These are phyloP conservation scores for Stenchaetothrips biformis DNA, from an alignment of 2,888 invertebrate genomes.

Conservation along the genomic window DNA sequence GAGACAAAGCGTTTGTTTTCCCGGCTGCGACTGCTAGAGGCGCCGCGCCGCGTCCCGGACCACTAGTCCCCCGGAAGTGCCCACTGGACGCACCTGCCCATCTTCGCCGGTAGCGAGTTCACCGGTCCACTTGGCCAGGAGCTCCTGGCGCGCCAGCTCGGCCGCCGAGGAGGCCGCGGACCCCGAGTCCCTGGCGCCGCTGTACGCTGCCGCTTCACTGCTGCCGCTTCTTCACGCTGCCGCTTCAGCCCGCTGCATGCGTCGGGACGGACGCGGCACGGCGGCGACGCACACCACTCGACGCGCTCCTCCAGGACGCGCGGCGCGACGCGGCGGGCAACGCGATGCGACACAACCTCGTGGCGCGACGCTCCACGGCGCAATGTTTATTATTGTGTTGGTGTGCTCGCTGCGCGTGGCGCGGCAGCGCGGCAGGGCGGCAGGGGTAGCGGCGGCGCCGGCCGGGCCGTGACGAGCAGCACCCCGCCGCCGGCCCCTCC, in stretches of 20 bases:
- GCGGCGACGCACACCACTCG: not conserved
- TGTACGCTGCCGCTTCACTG: too few species aligned
- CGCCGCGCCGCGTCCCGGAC: not conserved
- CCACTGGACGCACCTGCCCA: not conserved
- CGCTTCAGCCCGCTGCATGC: too few species aligned
- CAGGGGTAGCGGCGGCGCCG: not conserved
- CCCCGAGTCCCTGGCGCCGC: too few species aligned
- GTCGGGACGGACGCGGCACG: too few species aligned
- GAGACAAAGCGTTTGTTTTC: too few species aligned
- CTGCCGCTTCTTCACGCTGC: too few species aligned
- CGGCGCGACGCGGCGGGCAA: not conserved
- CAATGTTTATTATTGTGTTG: conserved; percentile 11
- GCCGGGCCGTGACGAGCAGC: conserved; percentile 5
- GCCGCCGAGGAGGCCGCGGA: not conserved
- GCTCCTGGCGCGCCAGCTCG: not conserved
- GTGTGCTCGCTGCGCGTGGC: not conserved
- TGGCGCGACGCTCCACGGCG: not conserved
- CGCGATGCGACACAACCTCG: not conserved
- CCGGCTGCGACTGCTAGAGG: not conserved
- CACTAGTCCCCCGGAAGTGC: not conserved
- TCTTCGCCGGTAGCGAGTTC: not conserved
- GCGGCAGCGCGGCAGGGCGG: not conserved
- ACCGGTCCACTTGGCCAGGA: not conserved
- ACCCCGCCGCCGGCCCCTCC: not conserved
- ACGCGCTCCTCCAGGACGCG: not conserved